Conservation (phyloP, 2,797 vertebrate genomes). For the Helostoma temminkii region DNA sequence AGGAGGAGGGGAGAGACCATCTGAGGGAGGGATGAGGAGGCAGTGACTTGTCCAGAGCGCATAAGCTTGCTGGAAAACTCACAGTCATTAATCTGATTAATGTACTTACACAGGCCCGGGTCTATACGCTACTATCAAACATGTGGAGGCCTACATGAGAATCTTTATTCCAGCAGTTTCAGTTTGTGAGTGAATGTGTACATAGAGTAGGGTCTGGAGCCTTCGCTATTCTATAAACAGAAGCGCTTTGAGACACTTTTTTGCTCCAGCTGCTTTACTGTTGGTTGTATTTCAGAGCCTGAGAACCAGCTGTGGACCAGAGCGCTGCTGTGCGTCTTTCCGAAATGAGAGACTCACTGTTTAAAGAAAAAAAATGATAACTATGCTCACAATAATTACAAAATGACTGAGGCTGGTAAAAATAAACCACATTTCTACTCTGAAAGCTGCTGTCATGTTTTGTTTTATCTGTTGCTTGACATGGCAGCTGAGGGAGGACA, state of each 20-base stretch:
- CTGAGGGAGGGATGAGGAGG: slow-evolving; percentile 39
- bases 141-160: slow-evolving; percentile 3
- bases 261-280: slow-evolving; percentile 30
- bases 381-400: slow-evolving; percentile 9
- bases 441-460: slow-evolving; percentile 11
- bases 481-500: not conserved
- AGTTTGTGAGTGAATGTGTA: not conserved
- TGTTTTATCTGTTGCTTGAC: not conserved
- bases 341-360: slow-evolving; percentile 27
- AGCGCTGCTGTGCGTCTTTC: slow-evolving; percentile 9
- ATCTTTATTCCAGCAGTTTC: slow-evolving; percentile 53
- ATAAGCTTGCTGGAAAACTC: slow-evolving; percentile 80
- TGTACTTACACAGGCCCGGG: slow-evolving; percentile 57
- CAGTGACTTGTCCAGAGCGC: slow-evolving; percentile 61
- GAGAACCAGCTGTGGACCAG: slow-evolving; percentile 33
- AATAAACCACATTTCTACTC: slow-evolving; percentile 16
- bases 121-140: slow-evolving; percentile 27
- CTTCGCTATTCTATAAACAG: slow-evolving; percentile 37
- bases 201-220: slow-evolving; percentile 2
- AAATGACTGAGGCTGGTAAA: slow-evolving; percentile 14
- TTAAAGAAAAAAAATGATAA: slow-evolving; percentile 23
- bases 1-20: slow-evolving; percentile 29
- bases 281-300: slow-evolving; percentile 16
- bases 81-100: slow-evolving; percentile 85
- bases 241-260: not conserved